Base-by-base conservation (phyloP, 2,113 vertebrate species). In the Carassius gibelio region DNA sequence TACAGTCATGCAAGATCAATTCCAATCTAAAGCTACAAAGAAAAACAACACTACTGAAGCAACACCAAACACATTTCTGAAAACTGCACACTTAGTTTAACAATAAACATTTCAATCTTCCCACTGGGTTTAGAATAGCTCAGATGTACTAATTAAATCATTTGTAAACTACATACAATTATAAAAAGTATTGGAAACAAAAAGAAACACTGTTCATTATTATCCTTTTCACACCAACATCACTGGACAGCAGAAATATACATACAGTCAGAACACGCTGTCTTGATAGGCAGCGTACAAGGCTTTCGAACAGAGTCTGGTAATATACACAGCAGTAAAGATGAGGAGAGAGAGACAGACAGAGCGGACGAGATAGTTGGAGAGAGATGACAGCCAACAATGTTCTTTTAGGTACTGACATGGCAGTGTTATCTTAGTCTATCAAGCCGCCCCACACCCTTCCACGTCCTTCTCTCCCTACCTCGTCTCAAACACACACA, bases 401-500 rank as follows among this genome's bases (percentile, higher is more conserved):
- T 45, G 38, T 76, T 76, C 69, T 76, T 76, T 76, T 55, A 55
- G 75, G 23, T 57, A 69, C 36, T 45, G 13, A 88, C n/a, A 74
- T 59, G 50, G 75, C 48, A 55, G 26, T 19, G 75, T 76, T 76
- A 76, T 76, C 75, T 17, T 17, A 76, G 55, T 59, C 55, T 61
- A 61, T 79, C 76, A 79, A 79, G 30, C 36, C 34, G 3, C 55
- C 30, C 19, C 76, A 8, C 76, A 61, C 76, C 42, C 76, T 57
- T 61, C 11, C 9, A 23, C 11, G 26, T 6, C 75, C 8, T 59
- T 57, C 75, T 26, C 45, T 75, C 45, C 11, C 45, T 30, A 52
- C 45, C 45, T 77, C 75, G 1, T 69, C 45, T 82, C 64, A 75
- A 50, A 80, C 81, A 69, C 74, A 87, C 82, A 26, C 26, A 26